These are phyloP conservation scores for Volucella zonaria DNA, from an alignment of 2,888 invertebrate genomes.

Conservation along the genomic window DNA sequence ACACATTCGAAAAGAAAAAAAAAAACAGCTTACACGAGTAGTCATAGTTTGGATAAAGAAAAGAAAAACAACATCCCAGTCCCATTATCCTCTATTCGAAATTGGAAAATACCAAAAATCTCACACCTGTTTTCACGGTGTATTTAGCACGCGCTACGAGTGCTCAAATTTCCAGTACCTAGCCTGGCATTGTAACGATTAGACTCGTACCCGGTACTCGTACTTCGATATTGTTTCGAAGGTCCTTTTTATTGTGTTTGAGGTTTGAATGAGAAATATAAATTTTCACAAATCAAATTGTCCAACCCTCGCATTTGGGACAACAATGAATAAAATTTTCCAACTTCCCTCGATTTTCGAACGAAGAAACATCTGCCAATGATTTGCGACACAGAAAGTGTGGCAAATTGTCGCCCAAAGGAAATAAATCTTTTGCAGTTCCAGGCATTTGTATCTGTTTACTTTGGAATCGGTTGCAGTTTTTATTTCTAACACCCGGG, in stretches of 20 bases:
- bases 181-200: not conserved
- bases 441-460: constrained; percentile 23
- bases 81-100: constrained; percentile 11
- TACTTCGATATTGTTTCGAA: constrained; percentile 23
- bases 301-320: constrained; percentile 58
- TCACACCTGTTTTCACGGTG: constrained; percentile 64
- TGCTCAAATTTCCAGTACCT: constrained; percentile 16
- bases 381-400: constrained; percentile 66
- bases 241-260: constrained; percentile 31
- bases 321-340: constrained; percentile 55
- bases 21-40: not conserved
- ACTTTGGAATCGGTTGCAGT: constrained; percentile 49
- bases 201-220: not conserved
- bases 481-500: constrained; percentile 39
- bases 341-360: constrained; percentile 11
- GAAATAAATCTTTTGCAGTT: constrained; percentile 40
- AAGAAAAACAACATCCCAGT: constrained; percentile 5
- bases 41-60: not conserved
- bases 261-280: constrained; percentile 43
- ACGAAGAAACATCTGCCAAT: constrained; percentile 66
- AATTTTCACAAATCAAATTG: constrained; percentile 38
- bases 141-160: constrained; percentile 67
- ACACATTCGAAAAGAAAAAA: constrained; percentile 20
- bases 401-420: constrained; percentile 67
- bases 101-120: constrained; percentile 57